phyloP scores from a whole-genome alignment of 1,140 invertebrate genomes.

The Steinernema feltiae region DNA sequence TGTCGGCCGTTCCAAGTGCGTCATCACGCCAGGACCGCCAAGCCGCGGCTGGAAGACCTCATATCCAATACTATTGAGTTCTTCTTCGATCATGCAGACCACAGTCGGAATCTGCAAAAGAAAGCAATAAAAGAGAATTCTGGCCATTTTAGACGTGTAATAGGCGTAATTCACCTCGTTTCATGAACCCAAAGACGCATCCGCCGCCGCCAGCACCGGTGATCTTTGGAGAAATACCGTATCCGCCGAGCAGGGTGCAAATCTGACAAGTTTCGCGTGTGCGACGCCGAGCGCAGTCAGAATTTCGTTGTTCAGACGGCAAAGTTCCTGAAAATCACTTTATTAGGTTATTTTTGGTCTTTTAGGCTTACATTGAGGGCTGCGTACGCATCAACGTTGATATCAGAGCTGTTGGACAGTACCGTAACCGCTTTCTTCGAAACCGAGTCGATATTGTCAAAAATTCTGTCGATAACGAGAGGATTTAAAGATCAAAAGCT shows the following conservation, averaged over 20 bases:
- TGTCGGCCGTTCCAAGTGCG: no score
- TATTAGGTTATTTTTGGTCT: no score
- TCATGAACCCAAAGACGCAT: conserved; percentile 66
- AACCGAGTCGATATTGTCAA: conserved; percentile 53
- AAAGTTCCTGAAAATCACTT: conserved; percentile 66
- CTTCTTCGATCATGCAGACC: conserved; percentile 52
- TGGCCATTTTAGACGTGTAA: no score
- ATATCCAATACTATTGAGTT: conserved; percentile 51
- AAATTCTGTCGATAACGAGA: conserved; percentile 52
- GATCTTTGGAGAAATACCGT: conserved; percentile 73
- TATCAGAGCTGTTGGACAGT: conserved; percentile 41
- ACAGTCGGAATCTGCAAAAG: conserved; percentile 51
- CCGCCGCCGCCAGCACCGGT: conserved; percentile 90
- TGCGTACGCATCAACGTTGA: conserved; percentile 49
- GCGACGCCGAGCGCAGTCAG: conserved; percentile 75
- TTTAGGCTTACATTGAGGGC: conserved; percentile 55
- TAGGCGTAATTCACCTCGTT: conserved; percentile 55
- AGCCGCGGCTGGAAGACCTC: no score
- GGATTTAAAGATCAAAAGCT: conserved; percentile 46
- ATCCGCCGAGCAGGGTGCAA: conserved; percentile 66
- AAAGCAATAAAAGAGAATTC: conserved; percentile 16
- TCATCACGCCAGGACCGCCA: no score
- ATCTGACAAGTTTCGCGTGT: conserved; percentile 74
- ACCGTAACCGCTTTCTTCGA: conserved; percentile 51
- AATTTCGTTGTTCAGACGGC: conserved; percentile 79